Percentiles rank a stretch among this genome's conserved stretches.
Conservation (phyloP, 2,113 vertebrate genomes). For the Seriola dumerili region DNA sequence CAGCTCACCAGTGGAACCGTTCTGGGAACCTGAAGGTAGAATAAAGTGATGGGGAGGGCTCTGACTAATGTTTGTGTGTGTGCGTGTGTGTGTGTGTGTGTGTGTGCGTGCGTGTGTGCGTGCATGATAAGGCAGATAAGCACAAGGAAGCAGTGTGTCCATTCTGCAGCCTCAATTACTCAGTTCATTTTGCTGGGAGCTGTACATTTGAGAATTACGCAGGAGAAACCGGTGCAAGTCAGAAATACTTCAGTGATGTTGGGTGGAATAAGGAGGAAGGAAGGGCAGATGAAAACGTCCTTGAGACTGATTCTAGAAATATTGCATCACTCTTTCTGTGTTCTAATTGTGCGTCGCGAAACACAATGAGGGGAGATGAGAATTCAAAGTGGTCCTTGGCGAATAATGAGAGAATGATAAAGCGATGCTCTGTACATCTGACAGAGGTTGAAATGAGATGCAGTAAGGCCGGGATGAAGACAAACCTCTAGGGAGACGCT, state of each 20-base stretch:
- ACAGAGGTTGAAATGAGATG: conserved; percentile 69
- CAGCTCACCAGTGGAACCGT: conserved; percentile 44
- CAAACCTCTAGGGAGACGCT: conserved; percentile 71
- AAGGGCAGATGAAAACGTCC: conserved; percentile 34
- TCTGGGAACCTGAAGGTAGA: conserved; percentile 43
- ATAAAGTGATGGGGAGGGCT: conserved; percentile 37
- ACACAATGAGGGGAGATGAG: conserved; percentile 61
- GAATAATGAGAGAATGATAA: conserved; percentile 66
- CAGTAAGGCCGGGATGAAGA: conserved; percentile 58
- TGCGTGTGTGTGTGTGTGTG: neutral
- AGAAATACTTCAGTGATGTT: neutral
- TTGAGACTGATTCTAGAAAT: conserved; percentile 45
- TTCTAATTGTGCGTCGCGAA: conserved; percentile 62
- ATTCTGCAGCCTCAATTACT: neutral
- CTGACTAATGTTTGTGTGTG: conserved; percentile 13
- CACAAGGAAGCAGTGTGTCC: neutral
- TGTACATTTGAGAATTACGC: neutral
- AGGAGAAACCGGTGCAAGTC: neutral
- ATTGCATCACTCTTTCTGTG: conserved; percentile 46
- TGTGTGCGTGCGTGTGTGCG: neutral
- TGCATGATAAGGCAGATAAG: too few species aligned
- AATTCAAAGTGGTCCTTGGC: conserved; percentile 51
- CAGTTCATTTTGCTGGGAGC: neutral
- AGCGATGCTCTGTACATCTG: conserved; percentile 40
- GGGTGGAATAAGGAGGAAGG: neutral